Base-by-base conservation (phyloP, 2,113 vertebrate genomes). In the Oxyura jamaicensis region DNA sequence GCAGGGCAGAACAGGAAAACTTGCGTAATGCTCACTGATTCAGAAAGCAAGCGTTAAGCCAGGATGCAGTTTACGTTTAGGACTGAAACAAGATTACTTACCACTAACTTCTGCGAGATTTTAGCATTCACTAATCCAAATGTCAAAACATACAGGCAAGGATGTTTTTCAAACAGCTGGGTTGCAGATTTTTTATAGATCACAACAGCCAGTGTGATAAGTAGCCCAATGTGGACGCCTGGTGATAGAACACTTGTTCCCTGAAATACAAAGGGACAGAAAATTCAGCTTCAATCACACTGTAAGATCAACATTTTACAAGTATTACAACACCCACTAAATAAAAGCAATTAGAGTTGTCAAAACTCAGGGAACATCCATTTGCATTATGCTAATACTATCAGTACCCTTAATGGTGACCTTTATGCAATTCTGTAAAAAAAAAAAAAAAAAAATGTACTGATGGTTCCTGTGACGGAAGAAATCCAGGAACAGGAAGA, bases 171-270 rank as follows among this genome's bases (percentile, higher is more conserved):
- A 93, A 99, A 99, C 68, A 99, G 95, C 83, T 97, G 98, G 75
- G 98, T 99, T 95, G 99, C 97, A 39, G 99, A 99, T 96, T 99
- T 99, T 95, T 99, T 99, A 96, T 99, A 99, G 95, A 99, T 99
- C 97, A 99, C 98, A 98, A 99, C 95, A 81, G 99, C 99, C 96
- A 99, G 63, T 19, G 98, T 97, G 77, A 99, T 98, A 95, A 99
- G 97, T 63, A 99, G 97, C 85, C 99, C 98, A 79, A 99, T 98
- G 97, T 99, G 99, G 80, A 99, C 86, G 76, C 99, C 99, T 44
- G 99, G 99, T 93, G 98, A 99, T 93, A 99, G 97, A 88, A 99
- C 99, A 83, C 99, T 99, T 52, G 99, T 99, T 95, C 99, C 99
- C 99, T 99, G 92, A 81, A 88, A 93, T 50, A 96, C 52, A 95